Base-by-base conservation (phyloP, 2,113 vertebrate genomes). In the Cyprinodon brontotheroides region DNA sequence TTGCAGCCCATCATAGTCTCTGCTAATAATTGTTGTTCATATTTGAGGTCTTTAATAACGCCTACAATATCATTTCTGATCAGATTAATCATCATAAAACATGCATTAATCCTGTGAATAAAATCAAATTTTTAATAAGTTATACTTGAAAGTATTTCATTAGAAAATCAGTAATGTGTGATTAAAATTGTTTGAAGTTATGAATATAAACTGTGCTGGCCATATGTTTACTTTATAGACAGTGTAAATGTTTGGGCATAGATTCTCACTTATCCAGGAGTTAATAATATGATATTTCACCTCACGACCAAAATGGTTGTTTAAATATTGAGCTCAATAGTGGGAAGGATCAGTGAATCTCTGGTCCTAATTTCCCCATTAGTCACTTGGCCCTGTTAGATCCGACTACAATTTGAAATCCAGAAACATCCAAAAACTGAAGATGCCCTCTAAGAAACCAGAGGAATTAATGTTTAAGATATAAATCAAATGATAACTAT, bases 21-120 rank as follows among this genome's bases (percentile, higher is more conserved):
- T 78, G 61, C 50, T 20, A 53, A 74, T 64, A 29, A 62, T 74
- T 85, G 36, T 59, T 47, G 57, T 65, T 71, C 47, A 22, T 13
- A 10, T n/a, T 22, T 63, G 39, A 38, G 14, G n/a, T n/a, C n/a
- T 12, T 22, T 11, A 29, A 5, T 39, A 12, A 4, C 2, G 4
- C 53, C 15, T 17, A 38, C 37, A 4, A 47, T n/a, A 13, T 36
- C 7, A 29, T n/a, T 7, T 57, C 11, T 53, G n/a, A 61, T 68
- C 47, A 62, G 15, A 63, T 41, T 41, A 43, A 17, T 1, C 20
- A 20, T 70, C 14, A 61, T 71, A 14, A 73, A 5, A 61, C 38
- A 9, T 17, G 2, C 0, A 62, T 38, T 6, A 62, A 14, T 38
- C 38, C 50, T n/a, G 20, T 38, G n/a, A 20, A 20, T 64, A 64